phyloP scores from a whole-genome alignment of 2,113 vertebrate species.

The Gavialis gangeticus region DNA sequence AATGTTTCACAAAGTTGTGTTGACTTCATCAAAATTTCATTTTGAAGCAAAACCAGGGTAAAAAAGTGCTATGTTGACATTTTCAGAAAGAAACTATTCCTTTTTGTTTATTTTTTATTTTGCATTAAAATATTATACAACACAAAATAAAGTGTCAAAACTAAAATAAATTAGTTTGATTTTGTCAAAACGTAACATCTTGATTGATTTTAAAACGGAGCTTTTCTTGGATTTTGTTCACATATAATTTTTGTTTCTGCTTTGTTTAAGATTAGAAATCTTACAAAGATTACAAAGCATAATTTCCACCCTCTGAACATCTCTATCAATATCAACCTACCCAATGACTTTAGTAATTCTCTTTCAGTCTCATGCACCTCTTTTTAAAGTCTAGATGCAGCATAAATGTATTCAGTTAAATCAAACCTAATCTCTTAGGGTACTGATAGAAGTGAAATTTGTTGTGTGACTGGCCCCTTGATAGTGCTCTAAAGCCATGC shows the following conservation, averaged over 20 bases:
- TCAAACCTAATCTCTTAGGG: not conserved
- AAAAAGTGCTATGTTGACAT: not conserved
- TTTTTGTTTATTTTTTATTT: not conserved
- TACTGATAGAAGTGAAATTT: no score
- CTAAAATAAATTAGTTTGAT: not conserved
- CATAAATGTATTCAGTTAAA: not conserved
- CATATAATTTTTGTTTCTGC: not conserved
- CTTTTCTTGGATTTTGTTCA: fast-evolving
- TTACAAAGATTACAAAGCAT: not conserved
- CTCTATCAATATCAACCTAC: not conserved
- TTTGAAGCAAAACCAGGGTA: not conserved
- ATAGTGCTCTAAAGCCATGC: no score
- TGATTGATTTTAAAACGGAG: not conserved
- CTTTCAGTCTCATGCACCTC: not conserved
- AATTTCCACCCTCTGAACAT: not conserved
- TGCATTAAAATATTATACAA: not conserved
- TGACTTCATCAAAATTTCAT: not conserved
- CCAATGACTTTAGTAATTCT: not conserved
- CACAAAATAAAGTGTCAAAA: not conserved
- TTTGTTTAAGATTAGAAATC: not conserved
- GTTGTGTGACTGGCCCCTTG: no score
- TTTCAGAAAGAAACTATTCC: not conserved
- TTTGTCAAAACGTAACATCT: not conserved
- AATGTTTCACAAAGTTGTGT: slow-evolving; percentile 40
- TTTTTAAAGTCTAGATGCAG: not conserved